Conservation (phyloP, 2,797 vertebrate genomes). For the Austrolebias charrua region DNA sequence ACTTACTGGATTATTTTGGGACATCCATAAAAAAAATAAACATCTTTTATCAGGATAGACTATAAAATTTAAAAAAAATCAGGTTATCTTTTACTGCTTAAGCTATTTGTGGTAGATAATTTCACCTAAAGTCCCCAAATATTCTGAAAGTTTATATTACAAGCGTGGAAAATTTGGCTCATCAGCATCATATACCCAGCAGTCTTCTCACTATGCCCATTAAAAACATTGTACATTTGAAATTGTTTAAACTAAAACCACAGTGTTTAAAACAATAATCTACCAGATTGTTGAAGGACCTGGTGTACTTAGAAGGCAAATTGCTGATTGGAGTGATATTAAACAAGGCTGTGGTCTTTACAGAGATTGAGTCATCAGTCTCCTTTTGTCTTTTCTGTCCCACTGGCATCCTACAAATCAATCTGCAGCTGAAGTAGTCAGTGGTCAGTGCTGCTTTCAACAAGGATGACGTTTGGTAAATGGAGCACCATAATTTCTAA, state of each 20-base stretch:
- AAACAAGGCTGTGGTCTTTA: conserved; percentile 44
- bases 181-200: too few relatives aligned
- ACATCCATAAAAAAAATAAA: too few relatives aligned
- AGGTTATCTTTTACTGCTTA: too few relatives aligned
- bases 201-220: too few relatives aligned
- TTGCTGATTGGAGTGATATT: conserved; percentile 50
- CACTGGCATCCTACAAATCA: conserved; percentile 46
- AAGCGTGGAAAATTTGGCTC: too few relatives aligned
- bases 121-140: too few relatives aligned
- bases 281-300: conserved; percentile 12
- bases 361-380: conserved; percentile 61
- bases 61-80: too few relatives aligned
- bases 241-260: background rate
- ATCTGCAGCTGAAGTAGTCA: conserved; percentile 52
- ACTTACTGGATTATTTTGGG: too few relatives aligned
- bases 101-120: too few relatives aligned
- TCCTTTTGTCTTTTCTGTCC: conserved; percentile 43
- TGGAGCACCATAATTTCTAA: conserved; percentile 42
- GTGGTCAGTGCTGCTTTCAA: conserved; percentile 55
- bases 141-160: too few relatives aligned
- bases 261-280: background rate
- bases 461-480: conserved; percentile 32
- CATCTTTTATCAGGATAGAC: too few relatives aligned
- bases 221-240: background rate
- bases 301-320: conserved; percentile 18